Conservation (phyloP, 2,113 vertebrate species). For the Paralichthys olivaceus region DNA sequence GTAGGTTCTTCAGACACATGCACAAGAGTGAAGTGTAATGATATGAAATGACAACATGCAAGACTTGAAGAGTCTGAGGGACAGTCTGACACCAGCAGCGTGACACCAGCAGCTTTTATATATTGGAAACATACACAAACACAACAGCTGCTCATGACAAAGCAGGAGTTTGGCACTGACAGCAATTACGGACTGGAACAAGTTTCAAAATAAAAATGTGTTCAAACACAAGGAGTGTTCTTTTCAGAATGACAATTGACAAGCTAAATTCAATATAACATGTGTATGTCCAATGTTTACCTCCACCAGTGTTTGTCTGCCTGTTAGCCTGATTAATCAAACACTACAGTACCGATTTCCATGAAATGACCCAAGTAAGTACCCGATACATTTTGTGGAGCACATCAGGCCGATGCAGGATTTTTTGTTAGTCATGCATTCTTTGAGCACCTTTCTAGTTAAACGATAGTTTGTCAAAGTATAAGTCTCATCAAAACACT, state of each 20-base stretch:
- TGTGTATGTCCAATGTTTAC: no score
- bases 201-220: background rate
- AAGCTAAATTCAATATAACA: background rate
- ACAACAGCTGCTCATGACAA: slow-evolving; percentile 19
- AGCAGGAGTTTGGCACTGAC: slow-evolving; percentile 6
- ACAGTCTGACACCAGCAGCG: slow-evolving; percentile 54
- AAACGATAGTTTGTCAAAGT: no score
- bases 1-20: slow-evolving; percentile 23
- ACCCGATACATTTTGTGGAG: no score
- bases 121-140: slow-evolving; percentile 8
- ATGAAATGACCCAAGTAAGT: no score
- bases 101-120: slow-evolving; percentile 52
- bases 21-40: slow-evolving; percentile 33
- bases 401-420: no score
- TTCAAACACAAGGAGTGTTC: background rate
- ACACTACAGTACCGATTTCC: no score
- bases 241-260: background rate
- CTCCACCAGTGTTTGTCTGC: no score
- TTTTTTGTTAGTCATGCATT: no score
- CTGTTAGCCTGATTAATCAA: no score
- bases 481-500: no score
- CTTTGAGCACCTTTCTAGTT: no score
- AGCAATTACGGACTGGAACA: slow-evolving; percentile 1
- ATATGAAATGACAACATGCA: slow-evolving; percentile 33
- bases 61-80: slow-evolving; percentile 18